Evolutionary conservation across 2,797 vertebrate species (phyloP).

Genomic region (Rhodeus uyekii): DNA sequence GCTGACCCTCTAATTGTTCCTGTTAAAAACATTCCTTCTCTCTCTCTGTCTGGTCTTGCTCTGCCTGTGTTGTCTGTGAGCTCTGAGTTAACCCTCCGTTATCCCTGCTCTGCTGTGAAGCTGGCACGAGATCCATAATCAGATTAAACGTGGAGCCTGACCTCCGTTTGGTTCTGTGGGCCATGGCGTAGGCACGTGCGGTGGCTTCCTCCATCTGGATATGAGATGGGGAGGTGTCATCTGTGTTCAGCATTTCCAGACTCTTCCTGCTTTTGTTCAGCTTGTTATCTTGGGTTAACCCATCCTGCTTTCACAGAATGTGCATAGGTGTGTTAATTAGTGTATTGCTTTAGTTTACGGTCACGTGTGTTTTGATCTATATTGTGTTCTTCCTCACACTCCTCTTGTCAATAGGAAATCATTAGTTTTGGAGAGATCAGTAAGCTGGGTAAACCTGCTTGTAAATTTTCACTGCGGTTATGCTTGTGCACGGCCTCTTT

Average conservation of each 20-base stretch:
- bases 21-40: conserved; percentile 24
- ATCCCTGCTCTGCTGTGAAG: conserved; percentile 16
- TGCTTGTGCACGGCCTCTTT: not conserved
- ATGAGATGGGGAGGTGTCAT: conserved; percentile 3
- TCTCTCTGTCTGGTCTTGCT: not conserved
- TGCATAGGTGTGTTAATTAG: conserved; percentile 8
- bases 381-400: not conserved
- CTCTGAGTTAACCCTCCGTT: conserved; percentile 9
- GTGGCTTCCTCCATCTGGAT: conserved; percentile 23
- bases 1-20: conserved; percentile 46
- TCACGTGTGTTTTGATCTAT: not conserved
- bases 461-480: not conserved
- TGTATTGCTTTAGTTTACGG: not conserved
- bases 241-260: not conserved
- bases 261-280: conserved; percentile 43
- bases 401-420: not conserved
- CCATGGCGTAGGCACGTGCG: conserved; percentile 26
- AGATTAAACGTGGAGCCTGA: conserved; percentile 20
- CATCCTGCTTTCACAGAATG: conserved; percentile 24
- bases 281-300: conserved; percentile 32
- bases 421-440: conserved; percentile 13
- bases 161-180: conserved; percentile 18
- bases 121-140: conserved; percentile 32
- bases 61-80: conserved; percentile 17
- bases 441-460: conserved; percentile 2